These are phyloP conservation scores for Malurus splendens DNA, from an alignment of 2,797 vertebrate species.

Conservation along the genomic window DNA sequence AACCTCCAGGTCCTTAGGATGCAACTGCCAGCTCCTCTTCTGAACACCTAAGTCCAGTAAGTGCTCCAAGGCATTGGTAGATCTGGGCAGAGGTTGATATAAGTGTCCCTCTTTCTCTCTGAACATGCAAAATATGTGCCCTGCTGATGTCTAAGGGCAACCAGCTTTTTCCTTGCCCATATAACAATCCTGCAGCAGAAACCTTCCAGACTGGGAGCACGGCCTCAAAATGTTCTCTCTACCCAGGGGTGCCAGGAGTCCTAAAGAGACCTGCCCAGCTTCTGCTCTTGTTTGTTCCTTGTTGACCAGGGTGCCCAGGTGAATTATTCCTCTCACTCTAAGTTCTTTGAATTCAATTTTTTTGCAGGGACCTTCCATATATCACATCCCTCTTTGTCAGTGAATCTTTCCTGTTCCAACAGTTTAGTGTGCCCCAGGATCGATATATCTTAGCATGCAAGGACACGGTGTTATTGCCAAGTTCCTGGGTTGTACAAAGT, in stretches of 20 bases:
- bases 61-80: neutral
- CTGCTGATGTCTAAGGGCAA: neutral
- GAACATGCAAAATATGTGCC: neutral
- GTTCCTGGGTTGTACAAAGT: neutral
- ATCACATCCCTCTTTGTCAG: neutral
- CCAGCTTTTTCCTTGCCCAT: neutral
- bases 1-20: neutral
- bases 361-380: neutral
- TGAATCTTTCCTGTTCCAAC: constrained; percentile 39
- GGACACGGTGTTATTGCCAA: constrained; percentile 49
- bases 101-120: neutral
- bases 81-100: neutral
- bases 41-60: neutral
- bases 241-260: neutral
- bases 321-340: constrained; percentile 11
- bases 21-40: neutral
- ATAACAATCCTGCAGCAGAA: neutral
- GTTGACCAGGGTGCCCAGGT: neutral
- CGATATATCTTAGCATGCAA: constrained; percentile 56
- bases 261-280: neutral
- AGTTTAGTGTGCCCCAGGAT: constrained; percentile 16
- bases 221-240: neutral
- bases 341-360: constrained; percentile 20
- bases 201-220: neutral
- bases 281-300: neutral